Percentiles rank a stretch among this genome's conserved stretches.
phyloP scores from a whole-genome alignment of 1,140 invertebrate genomes.

The Dolichoris vasculosae region DNA sequence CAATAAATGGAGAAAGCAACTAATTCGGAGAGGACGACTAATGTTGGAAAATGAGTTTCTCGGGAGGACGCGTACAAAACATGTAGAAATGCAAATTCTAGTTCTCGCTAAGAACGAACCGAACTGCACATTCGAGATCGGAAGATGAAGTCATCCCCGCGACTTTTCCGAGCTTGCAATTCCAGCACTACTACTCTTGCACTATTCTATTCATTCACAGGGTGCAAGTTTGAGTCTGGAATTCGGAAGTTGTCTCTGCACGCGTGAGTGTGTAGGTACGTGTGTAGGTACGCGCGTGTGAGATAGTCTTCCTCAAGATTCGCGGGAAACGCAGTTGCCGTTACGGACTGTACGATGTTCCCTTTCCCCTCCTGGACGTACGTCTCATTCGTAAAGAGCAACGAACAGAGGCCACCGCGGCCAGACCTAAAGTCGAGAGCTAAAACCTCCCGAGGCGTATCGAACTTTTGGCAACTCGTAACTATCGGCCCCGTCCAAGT shows the following conservation, averaged over 20 bases:
- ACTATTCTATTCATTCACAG: background rate
- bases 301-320: slow-evolving; percentile 34
- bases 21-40: background rate
- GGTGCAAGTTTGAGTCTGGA: slow-evolving; percentile 44
- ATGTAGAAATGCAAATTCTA: slow-evolving; percentile 16
- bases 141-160: background rate
- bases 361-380: slow-evolving; percentile 49
- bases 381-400: slow-evolving; percentile 38
- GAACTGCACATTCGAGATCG: background rate
- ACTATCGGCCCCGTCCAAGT: slow-evolving; percentile 54
- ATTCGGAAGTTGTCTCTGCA: slow-evolving; percentile 58
- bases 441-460: slow-evolving; percentile 56
- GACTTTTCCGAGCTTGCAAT: background rate
- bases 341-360: slow-evolving; percentile 41
- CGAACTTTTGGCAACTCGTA: slow-evolving; percentile 63
- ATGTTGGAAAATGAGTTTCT: background rate
- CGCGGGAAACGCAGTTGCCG: slow-evolving; percentile 51
- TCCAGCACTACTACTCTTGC: background rate
- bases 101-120: background rate
- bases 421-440: background rate
- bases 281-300: no score
- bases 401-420: background rate
- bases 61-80: background rate
- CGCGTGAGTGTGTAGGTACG: slow-evolving; percentile 1
- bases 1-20: background rate